A percentile compares a stretch with the other conserved stretches of the same genome.
phyloP scores from a whole-genome alignment of 2,113 vertebrate species.

The Rutilus rutilus region DNA sequence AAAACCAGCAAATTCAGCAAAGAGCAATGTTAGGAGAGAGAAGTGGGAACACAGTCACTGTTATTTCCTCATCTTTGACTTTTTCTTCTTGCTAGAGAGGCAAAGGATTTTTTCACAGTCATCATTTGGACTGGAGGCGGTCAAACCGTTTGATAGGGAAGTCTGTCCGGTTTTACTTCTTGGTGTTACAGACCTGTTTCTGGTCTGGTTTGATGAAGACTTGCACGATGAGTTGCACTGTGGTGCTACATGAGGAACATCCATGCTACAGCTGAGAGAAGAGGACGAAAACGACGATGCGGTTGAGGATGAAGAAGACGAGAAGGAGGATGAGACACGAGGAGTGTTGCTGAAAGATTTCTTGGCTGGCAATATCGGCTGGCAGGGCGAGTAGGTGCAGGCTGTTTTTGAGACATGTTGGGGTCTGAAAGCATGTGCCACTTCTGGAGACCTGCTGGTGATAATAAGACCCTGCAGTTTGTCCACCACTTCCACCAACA shows the following conservation, averaged over 20 bases:
- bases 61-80: slow-evolving; percentile 60
- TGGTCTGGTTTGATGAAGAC: background rate
- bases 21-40: slow-evolving; percentile 12
- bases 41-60: background rate
- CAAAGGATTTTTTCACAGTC: slow-evolving; percentile 59
- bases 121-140: slow-evolving; percentile 38
- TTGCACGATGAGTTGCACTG: background rate
- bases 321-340: slow-evolving; percentile 26
- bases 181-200: slow-evolving; percentile 26
- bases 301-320: slow-evolving; percentile 25
- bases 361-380: slow-evolving; percentile 52
- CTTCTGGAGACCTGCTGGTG: slow-evolving; percentile 40
- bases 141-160: slow-evolving; percentile 53
- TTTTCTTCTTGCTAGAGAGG: slow-evolving; percentile 65
- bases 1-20: slow-evolving; percentile 1
- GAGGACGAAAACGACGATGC: slow-evolving; percentile 58
- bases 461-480: slow-evolving; percentile 70
- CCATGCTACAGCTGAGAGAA: slow-evolving; percentile 38
- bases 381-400: background rate
- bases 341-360: background rate
- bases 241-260: slow-evolving; percentile 24
- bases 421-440: background rate
- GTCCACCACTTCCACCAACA: slow-evolving; percentile 69
- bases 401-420: background rate
- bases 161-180: slow-evolving; percentile 40